Evolutionary conservation across 1,140 invertebrate genomes (phyloP), one percentile per base, ranked within the genome.

Genomic region (Octopus sinensis): DNA sequence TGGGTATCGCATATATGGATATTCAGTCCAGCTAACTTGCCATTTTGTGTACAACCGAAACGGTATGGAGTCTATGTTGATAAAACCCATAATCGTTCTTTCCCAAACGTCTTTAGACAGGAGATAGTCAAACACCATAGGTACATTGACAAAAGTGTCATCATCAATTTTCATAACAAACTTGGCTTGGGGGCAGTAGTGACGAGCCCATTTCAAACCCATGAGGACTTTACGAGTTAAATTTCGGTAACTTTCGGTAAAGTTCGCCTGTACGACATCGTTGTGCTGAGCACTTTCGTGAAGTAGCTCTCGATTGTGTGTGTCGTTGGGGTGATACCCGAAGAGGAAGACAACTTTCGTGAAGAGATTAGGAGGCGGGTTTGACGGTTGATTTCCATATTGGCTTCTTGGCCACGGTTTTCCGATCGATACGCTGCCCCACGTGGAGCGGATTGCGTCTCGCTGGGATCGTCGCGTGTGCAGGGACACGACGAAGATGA

Each of bases 211-310:
- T 88, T 95, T 95, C 30, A 96, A 92, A 5, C 93, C 93, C 93
- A 95, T 95, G 4, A 95, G 93, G 89, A 95, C 94, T 88, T 96
- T 96, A 86, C 95, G 95, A 1, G 95, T 96, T 90, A 96, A 92
- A 90, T 96, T 96, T 83, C 93, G 92, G 87, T 96, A 96, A 54
- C 92, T 92, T 90, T 96, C 95, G 17, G 92, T 83, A 89, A 96
- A 96, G 84, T 93, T 93, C 10, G 94, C 95, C 91, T 95, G 94
- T 56, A 96, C 92, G 80, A 96, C 91, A 87, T 96, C 95, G 30
- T 91, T 90, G 84, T 93, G 92, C 2, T 85, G 84, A 4, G 85
- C 85, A 86, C 93, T 93, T 88, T 96, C 95, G 54, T 91, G 85
- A 13, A 92, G n/a, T 77, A 81, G 80, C 78, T 78, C 78, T 52